A percentile compares a stretch with the other conserved stretches of the same genome.
These are phyloP conservation scores for Lacerta agilis DNA, from an alignment of 2,797 vertebrate genomes.

Conservation along the genomic window DNA sequence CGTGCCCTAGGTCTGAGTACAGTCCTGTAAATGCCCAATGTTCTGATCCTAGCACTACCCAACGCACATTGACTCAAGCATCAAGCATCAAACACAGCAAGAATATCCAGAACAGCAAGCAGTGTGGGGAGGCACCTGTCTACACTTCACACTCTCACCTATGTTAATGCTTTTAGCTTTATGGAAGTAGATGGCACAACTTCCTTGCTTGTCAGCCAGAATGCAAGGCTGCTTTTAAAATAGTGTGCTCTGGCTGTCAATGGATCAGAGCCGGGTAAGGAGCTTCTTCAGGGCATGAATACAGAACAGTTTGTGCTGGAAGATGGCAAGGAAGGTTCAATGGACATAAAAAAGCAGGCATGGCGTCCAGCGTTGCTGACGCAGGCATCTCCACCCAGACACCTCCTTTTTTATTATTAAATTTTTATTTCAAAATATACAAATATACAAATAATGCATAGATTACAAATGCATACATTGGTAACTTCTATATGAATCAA, in stretches of 20 bases:
- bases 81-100: too few species aligned
- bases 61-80: neutral
- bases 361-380: too few species aligned
- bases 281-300: too few species aligned
- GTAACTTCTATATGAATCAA: too few species aligned
- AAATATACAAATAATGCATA: too few species aligned
- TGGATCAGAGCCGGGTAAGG: too few species aligned
- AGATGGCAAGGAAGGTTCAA: neutral
- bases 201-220: neutral
- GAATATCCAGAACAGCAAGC: neutral
- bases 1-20: neutral
- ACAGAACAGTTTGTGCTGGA: neutral
- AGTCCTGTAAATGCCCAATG: neutral
- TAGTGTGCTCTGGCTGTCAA: neutral
- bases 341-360: neutral
- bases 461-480: too few species aligned
- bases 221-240: neutral
- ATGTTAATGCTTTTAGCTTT: neutral
- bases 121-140: neutral
- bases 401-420: neutral
- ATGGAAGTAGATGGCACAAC: neutral
- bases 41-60: too few species aligned
- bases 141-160: neutral
- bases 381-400: neutral
- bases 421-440: too few species aligned